Conservation (phyloP, 2,113 vertebrate genomes). For the Alethe castanea region DNA sequence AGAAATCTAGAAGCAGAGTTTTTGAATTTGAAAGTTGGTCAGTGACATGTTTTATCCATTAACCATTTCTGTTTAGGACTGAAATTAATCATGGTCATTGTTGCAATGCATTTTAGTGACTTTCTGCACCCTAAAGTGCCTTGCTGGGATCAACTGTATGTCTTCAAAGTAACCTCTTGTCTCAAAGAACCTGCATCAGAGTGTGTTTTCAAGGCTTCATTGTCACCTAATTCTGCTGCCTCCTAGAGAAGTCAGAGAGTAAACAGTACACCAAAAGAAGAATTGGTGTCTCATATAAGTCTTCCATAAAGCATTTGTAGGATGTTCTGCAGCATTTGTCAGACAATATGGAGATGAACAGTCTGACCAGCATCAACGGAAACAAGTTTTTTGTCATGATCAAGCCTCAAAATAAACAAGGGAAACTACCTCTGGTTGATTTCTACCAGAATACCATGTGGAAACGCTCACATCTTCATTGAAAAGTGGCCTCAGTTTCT, state of each 20-base stretch:
- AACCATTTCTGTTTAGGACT: background rate
- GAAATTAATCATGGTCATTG: background rate
- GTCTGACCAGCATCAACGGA: background rate
- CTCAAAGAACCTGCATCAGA: background rate
- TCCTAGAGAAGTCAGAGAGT: background rate
- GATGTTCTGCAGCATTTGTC: background rate
- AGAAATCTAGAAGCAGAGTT: background rate
- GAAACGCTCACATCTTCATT: background rate
- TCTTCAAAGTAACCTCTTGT: background rate
- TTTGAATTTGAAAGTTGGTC: background rate
- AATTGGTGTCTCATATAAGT: background rate
- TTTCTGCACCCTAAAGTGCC: background rate
- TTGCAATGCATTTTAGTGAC: background rate
- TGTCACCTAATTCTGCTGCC: background rate
- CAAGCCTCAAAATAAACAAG: background rate
- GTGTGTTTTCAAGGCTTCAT: background rate
- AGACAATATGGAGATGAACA: background rate
- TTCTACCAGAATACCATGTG: background rate
- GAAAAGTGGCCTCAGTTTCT: background rate
- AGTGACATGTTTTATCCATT: background rate
- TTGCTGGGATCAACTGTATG: background rate
- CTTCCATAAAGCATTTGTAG: background rate
- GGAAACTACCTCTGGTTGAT: fast-evolving
- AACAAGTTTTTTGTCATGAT: background rate
- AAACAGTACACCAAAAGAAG: background rate